Evolutionary conservation across 1,140 invertebrate genomes (phyloP).

Genomic region (Bombus fervidus): DNA sequence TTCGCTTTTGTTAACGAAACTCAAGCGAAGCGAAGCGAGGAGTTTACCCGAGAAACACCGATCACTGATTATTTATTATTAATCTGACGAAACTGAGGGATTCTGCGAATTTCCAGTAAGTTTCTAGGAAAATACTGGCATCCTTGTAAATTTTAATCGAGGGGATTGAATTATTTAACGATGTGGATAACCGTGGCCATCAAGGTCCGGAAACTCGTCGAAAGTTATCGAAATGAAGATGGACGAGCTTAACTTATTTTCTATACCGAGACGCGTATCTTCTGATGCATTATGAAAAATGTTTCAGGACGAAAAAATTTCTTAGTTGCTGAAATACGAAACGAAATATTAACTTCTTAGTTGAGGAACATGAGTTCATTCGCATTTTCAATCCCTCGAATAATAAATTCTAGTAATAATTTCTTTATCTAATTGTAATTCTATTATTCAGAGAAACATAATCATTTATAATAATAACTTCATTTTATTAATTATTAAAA

Average conservation of each 20-base stretch:
- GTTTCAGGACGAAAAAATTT: too few species aligned
- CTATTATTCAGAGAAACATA: too few species aligned
- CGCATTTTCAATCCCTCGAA: background rate
- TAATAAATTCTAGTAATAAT: too few species aligned
- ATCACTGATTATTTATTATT: slow-evolving; percentile 10
- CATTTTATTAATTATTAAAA: too few species aligned
- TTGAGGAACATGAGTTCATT: too few species aligned
- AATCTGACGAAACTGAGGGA: background rate
- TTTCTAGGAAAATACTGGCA: background rate
- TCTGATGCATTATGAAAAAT: background rate
- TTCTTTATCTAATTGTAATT: too few species aligned
- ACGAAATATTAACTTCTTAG: too few species aligned
- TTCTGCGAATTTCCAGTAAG: background rate
- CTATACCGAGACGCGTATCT: background rate
- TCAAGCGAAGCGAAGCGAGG: too few species aligned
- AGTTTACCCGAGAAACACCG: background rate
- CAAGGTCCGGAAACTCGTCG: background rate
- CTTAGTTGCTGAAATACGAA: too few species aligned
- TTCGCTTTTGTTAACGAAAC: background rate
- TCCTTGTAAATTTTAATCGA: slow-evolving; percentile 1
- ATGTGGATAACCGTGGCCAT: background rate
- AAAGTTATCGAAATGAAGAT: background rate
- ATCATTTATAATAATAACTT: too few species aligned
- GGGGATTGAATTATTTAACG: slow-evolving; percentile 5
- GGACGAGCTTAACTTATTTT: background rate